Base-by-base conservation (phyloP, 2,888 invertebrate species). In the Parnassius glacialis region DNA sequence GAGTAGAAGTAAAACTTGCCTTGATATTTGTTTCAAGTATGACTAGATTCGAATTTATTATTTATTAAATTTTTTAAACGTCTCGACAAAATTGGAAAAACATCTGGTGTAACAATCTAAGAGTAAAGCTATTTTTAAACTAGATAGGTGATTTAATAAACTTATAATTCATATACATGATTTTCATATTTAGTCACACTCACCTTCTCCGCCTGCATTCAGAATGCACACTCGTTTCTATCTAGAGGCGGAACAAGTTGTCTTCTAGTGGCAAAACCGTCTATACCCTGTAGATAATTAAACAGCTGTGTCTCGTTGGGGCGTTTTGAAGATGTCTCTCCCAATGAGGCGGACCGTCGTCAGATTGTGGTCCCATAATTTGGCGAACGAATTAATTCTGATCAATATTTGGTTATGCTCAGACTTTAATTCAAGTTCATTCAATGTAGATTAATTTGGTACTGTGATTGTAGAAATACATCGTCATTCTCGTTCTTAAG, bases 201-300 rank as follows among this genome's bases (percentile, higher is more conserved):
- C 7, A 34, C 20, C 16, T 41, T 9, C 2, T 9, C 41, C 75
- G 74, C 78, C 67, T 1, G 1, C 62, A 78, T 50, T 72, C 20
- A 9, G 12, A 43, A 74, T 71, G 57, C 68, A 65, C 55, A 50
- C 62, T 51, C 58, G 59, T 65, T 65, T 69, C 65, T 43, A 63
- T 61, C 66, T 72, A 69, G 71, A 74, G 74, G 75, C 76, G 76
- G 78, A 79, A 80, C 80, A 82, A 85, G 78, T 82, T 81, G 80
- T 84, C 80, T 78, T 72, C 79, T 61, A 68, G 68, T 66, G 64
- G 67, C 68, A 68, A 80, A 83, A 79, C 83, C 78, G 80, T 83
- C 84, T 77, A 84, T 82, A 80, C 78, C 81, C 79, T 69, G 78
- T 74, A 80, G 84, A 87, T 84, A 85, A 85, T 84, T 85, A 85